Evolutionary conservation across 2,797 vertebrate genomes (phyloP).

Genomic region (Amniataba percoides): DNA sequence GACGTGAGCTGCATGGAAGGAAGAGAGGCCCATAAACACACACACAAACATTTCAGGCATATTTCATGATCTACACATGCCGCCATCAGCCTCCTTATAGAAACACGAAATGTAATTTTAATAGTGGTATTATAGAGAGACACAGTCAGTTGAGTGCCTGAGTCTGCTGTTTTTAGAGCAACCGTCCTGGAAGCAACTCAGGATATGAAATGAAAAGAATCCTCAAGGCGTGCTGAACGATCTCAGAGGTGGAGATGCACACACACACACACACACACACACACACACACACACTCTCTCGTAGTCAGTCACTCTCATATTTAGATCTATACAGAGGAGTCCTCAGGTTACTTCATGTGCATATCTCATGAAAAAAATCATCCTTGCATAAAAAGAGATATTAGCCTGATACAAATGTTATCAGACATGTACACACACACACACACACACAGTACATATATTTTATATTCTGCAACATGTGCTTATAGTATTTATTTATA

Average conservation of each 20-base stretch:
- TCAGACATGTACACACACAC: not conserved
- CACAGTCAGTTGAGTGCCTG: not conserved
- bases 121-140: not conserved
- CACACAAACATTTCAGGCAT: not conserved
- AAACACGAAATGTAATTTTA: not conserved
- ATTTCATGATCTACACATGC: not conserved
- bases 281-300: not conserved
- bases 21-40: not conserved
- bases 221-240: not conserved
- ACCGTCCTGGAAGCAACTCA: not conserved
- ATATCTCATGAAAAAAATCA: not conserved
- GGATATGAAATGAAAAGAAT: not conserved
- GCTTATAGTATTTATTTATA: not conserved
- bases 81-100: not conserved
- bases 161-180: slow-evolving; percentile 11
- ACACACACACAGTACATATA: too few species aligned
- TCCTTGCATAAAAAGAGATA: not conserved
- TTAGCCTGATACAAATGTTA: not conserved
- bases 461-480: not conserved
- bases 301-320: not conserved
- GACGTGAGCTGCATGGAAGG: not conserved
- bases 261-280: not conserved
- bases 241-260: not conserved
- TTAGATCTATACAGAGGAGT: not conserved
- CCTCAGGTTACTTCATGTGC: not conserved